Percentiles rank a stretch among this genome's conserved stretches.
These are phyloP conservation scores for Emys orbicularis DNA, from an alignment of 2,797 vertebrate species.

Conservation along the genomic window DNA sequence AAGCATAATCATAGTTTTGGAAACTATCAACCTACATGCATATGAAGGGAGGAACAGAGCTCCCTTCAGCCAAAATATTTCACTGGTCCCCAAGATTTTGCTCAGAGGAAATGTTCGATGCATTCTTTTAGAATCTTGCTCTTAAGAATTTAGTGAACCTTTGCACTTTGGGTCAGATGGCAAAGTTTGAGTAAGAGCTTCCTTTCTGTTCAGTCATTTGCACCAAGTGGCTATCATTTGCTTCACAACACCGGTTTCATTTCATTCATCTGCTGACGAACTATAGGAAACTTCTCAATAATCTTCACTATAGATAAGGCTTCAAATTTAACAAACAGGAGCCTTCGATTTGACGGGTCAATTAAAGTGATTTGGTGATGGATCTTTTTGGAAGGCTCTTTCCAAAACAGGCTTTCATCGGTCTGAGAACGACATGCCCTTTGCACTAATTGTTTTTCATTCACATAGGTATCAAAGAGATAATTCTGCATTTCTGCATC, in stretches of 20 bases:
- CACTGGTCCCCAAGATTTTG: slow-evolving; percentile 3
- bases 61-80: background rate
- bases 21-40: background rate
- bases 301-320: background rate
- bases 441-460: background rate
- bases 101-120: background rate
- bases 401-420: background rate
- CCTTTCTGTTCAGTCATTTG: background rate
- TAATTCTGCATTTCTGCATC: background rate
- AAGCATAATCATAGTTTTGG: background rate
- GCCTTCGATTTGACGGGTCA: slow-evolving; percentile 12
- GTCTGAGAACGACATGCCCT: background rate
- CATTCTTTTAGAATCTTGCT: slow-evolving; percentile 23
- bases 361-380: background rate
- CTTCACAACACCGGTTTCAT: slow-evolving; percentile 21
- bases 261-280: slow-evolving; percentile 39
- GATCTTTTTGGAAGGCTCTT: slow-evolving; percentile 7
- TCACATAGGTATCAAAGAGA: background rate
- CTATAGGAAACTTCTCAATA: background rate
- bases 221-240: slow-evolving; percentile 28
- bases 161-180: slow-evolving; percentile 3
- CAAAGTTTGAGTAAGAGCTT: slow-evolving; percentile 11
- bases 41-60: background rate
- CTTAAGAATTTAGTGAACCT: background rate
- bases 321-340: background rate